Evolutionary conservation across 1,140 invertebrate species (phyloP).

Genomic region (Adoxophyes honmai): DNA sequence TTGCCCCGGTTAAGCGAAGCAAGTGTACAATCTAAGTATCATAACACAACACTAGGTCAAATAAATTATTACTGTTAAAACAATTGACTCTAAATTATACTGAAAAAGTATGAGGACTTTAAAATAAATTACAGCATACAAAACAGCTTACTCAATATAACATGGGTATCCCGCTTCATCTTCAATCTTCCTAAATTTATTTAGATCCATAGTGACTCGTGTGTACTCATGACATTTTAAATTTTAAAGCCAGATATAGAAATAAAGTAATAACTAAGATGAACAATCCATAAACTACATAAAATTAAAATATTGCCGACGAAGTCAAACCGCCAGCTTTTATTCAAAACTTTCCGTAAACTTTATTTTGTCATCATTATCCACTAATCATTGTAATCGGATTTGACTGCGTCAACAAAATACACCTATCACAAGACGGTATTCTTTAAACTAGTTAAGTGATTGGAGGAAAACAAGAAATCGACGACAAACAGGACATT

Average conservation of each 20-base stretch:
- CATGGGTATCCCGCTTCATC: constrained; percentile 78
- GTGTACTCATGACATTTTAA: too few relatives aligned
- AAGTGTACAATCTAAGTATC: too few relatives aligned
- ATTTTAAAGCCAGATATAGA: constrained; percentile 17
- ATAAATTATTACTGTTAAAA: too few relatives aligned
- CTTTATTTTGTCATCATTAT: background rate
- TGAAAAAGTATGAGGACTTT: too few relatives aligned
- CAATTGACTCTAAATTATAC: too few relatives aligned
- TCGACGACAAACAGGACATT: background rate
- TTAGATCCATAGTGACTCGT: constrained; percentile 40
- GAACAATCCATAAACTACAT: background rate
- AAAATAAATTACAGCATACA: too few relatives aligned
- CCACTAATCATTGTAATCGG: background rate
- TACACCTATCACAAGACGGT: background rate
- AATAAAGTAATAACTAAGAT: background rate
- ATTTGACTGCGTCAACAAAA: background rate
- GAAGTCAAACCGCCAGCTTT: constrained; percentile 13
- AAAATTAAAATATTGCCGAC: constrained; percentile 7
- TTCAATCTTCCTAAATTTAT: constrained; percentile 71
- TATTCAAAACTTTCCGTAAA: constrained; percentile 11
- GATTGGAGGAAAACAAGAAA: constrained; percentile 2
- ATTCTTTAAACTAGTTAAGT: background rate
- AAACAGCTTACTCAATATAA: constrained; percentile 74
- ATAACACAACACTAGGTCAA: too few relatives aligned
- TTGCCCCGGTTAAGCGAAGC: background rate